Evolutionary conservation across 2,888 invertebrate species (phyloP).

Genomic region (Embidobia sp.): DNA sequence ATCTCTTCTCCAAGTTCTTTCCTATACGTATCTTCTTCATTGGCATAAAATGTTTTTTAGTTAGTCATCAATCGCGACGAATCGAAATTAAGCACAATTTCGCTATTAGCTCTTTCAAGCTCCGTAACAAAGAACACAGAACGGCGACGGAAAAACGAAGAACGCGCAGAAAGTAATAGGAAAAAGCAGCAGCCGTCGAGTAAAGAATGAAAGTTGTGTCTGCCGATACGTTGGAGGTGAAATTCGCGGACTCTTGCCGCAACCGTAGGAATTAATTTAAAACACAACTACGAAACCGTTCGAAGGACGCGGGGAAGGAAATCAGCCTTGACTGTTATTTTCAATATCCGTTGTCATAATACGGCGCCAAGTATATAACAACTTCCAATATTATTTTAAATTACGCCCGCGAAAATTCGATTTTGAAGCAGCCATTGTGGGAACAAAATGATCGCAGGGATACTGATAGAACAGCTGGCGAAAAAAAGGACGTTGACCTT

Average conservation of each 20-base stretch:
- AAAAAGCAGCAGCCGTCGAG: no score
- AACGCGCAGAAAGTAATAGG: slow-evolving; percentile 10
- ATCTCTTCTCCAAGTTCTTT: no score
- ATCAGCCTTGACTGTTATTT: slow-evolving; percentile 30
- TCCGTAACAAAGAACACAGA: neutral
- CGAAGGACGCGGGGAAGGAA: neutral
- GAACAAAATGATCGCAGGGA: slow-evolving; percentile 39
- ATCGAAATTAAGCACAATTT: slow-evolving; percentile 16
- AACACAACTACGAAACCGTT: no score
- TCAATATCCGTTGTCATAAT: slow-evolving; percentile 36
- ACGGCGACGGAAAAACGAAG: neutral
- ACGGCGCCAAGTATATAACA: slow-evolving; percentile 11
- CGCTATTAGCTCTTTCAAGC: neutral
- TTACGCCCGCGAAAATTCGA: slow-evolving; percentile 34
- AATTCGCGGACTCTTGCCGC: no score
- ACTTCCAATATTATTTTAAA: slow-evolving; percentile 51
- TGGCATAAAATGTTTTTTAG: slow-evolving; percentile 7
- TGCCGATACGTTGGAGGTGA: no score
- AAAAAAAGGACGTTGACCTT: slow-evolving; percentile 21
- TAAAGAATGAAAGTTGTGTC: no score
- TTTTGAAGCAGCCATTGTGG: slow-evolving; percentile 26
- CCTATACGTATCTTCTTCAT: no score
- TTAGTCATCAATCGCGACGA: neutral
- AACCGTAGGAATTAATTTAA: no score
- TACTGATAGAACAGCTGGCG: slow-evolving; percentile 10